A percentile compares a stretch with the other conserved stretches of the same genome.
Conservation (phyloP, 2,888 invertebrate species). For the Drosophila nigritarsus region DNA sequence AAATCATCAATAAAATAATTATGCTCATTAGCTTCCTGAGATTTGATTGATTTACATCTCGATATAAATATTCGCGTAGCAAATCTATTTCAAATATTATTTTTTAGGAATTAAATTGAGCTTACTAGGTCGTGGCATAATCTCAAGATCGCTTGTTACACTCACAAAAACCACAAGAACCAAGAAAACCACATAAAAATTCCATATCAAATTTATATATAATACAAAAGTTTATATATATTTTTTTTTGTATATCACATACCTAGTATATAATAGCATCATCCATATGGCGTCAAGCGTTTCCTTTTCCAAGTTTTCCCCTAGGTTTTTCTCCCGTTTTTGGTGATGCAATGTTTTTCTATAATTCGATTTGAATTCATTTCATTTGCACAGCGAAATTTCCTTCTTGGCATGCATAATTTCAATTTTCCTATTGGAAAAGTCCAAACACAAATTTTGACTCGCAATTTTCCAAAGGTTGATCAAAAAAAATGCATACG, state of each 20-base stretch:
- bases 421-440: conserved; percentile 29
- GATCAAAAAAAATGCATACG: conserved; percentile 18
- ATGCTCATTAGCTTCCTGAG: neutral
- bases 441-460: conserved; percentile 50
- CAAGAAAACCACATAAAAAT: neutral
- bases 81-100: neutral
- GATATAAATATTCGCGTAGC: neutral
- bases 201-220: neutral
- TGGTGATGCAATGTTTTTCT: conserved; percentile 54
- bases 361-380: neutral
- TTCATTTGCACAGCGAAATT: conserved; percentile 40
- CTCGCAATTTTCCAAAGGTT: conserved; percentile 32
- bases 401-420: conserved; percentile 38
- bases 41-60: neutral
- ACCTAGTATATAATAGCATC: conserved; percentile 26
- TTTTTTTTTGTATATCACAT: conserved; percentile 6
- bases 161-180: neutral
- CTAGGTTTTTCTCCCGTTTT: neutral
- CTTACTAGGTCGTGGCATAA: neutral
- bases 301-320: neutral
- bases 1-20: neutral
- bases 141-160: neutral
- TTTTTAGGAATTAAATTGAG: neutral
- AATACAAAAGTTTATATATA: neutral
- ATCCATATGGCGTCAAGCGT: neutral